phyloP scores from a whole-genome alignment of 2,888 invertebrate genomes.

The Antheraea assamensis region DNA sequence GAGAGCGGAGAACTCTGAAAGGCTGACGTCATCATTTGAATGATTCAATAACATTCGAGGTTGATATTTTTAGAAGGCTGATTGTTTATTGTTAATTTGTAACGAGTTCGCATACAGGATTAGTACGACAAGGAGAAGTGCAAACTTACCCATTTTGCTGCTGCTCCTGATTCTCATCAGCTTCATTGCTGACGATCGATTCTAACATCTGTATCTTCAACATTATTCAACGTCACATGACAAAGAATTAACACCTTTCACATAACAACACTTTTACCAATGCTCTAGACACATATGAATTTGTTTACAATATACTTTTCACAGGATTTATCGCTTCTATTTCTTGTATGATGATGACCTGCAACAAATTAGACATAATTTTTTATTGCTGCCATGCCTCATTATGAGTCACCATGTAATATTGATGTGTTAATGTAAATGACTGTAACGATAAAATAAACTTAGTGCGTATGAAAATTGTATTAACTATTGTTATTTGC shows the following conservation, averaged over 20 bases:
- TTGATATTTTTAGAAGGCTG: no score
- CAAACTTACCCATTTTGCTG: constrained; percentile 70
- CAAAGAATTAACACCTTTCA: constrained; percentile 49
- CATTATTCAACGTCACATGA: constrained; percentile 81
- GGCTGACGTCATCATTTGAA: no score
- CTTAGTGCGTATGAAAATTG: no score
- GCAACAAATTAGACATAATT: constrained; percentile 38
- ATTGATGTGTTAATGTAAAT: no score
- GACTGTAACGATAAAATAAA: no score
- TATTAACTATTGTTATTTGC: no score
- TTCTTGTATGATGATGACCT: constrained; percentile 37
- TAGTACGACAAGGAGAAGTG: neutral
- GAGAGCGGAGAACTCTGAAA: no score
- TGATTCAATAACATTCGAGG: no score
- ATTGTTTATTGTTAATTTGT: no score
- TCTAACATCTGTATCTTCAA: constrained; percentile 90
- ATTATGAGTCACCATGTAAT: no score
- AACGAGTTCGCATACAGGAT: no score
- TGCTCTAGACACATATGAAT: constrained; percentile 11
- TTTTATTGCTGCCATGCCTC: neutral
- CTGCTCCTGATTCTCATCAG: constrained; percentile 70
- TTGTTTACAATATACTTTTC: constrained; percentile 14
- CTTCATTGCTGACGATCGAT: constrained; percentile 86
- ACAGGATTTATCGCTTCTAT: neutral
- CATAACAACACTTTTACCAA: constrained; percentile 33